Percentiles rank a stretch among this genome's conserved stretches.
phyloP scores from a whole-genome alignment of 2,113 vertebrate genomes.

The Haemorhous mexicanus region DNA sequence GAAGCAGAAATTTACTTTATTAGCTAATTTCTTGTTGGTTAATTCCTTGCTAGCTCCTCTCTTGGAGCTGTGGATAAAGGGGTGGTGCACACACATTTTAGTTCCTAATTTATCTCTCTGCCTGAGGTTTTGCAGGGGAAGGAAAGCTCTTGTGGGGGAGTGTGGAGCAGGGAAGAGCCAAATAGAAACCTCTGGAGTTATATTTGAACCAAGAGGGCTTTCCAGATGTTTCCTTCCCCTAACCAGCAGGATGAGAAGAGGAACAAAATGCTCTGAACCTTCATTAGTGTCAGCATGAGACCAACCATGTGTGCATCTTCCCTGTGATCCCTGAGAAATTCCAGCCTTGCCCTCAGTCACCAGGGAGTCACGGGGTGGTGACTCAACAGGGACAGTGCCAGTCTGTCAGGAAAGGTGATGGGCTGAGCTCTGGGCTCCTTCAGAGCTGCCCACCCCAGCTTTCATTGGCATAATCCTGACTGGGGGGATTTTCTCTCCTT shows the following conservation, averaged over 20 bases:
- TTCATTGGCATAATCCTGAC: fast-evolving
- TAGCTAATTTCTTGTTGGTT: background rate
- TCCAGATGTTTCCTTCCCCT: background rate
- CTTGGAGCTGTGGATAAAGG: background rate
- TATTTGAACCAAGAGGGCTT: background rate
- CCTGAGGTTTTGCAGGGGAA: background rate
- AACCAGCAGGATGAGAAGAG: background rate
- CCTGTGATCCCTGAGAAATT: background rate
- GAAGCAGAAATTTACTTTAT: background rate
- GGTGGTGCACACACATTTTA: background rate
- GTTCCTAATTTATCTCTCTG: background rate
- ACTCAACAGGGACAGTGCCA: background rate
- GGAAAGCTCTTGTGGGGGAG: background rate
- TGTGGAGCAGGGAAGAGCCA: background rate
- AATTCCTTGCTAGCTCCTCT: background rate
- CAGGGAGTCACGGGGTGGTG: background rate
- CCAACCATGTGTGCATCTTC: fast-evolving
- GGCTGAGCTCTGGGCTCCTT: background rate
- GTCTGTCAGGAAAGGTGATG: background rate
- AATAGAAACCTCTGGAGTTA: background rate
- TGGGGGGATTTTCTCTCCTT: background rate
- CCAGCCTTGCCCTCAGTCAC: background rate
- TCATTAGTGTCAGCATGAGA: fast-evolving
- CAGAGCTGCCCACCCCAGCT: background rate
- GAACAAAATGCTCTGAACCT: background rate